phyloP scores from a whole-genome alignment of 2,113 vertebrate species.

The Oryzias curvinotus region DNA sequence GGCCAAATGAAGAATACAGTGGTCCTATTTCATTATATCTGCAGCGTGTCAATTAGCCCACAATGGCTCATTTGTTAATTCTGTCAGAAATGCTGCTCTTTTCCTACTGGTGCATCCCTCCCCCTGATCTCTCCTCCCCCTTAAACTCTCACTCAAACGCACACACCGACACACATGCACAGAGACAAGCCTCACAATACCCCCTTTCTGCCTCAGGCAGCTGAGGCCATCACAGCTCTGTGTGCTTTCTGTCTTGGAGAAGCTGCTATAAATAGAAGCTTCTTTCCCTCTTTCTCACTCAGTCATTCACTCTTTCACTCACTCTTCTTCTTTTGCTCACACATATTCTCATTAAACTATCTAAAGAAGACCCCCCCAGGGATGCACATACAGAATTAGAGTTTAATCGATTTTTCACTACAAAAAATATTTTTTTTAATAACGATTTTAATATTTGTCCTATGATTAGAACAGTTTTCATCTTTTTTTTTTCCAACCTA shows the following conservation, averaged over 20 bases:
- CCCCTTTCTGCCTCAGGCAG: constrained; percentile 63
- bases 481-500: too few relatives aligned
- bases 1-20: constrained; percentile 46
- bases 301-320: not conserved
- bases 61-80: constrained; percentile 68
- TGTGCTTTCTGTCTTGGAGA: constrained; percentile 71
- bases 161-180: constrained; percentile 5
- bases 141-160: constrained; percentile 14
- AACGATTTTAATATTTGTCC: too few relatives aligned
- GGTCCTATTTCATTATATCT: constrained; percentile 58
- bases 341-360: constrained; percentile 16
- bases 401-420: constrained; percentile 37
- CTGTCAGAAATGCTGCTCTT: constrained; percentile 41
- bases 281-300: constrained; percentile 20
- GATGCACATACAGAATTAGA: constrained; percentile 23
- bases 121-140: not conserved
- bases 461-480: too few relatives aligned
- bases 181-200: constrained; percentile 59
- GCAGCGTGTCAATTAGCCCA: constrained; percentile 63
- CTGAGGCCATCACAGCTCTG: constrained; percentile 64
- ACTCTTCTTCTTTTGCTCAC: not conserved
- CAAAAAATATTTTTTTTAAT: not conserved
- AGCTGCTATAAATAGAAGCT: constrained; percentile 71
- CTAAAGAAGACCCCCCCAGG: constrained; percentile 15
- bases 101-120: constrained; percentile 40